A percentile compares a stretch with the other conserved stretches of the same genome.
Evolutionary conservation across 2,113 vertebrate genomes (phyloP).

Genomic region (Dasyurus viverrinus): DNA sequence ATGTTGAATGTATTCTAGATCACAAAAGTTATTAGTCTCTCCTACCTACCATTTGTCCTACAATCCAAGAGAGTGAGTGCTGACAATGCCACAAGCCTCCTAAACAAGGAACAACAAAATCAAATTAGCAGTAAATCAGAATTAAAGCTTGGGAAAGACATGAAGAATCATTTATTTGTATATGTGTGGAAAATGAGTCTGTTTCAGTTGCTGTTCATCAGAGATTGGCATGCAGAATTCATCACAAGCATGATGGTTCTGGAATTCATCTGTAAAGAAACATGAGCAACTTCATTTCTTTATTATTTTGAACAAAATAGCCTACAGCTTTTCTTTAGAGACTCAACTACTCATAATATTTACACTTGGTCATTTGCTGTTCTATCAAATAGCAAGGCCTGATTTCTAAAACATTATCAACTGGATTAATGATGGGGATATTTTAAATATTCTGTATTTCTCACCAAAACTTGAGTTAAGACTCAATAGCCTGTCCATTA

Average conservation of each 20-base stretch:
- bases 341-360: not conserved
- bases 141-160: slow-evolving; percentile 42
- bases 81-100: not conserved
- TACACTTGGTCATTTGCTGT: not conserved
- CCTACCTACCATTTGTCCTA: slow-evolving; percentile 58
- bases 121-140: not conserved
- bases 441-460: not conserved
- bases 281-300: not conserved
- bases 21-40: slow-evolving; percentile 59
- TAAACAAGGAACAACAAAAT: slow-evolving; percentile 52
- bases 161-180: slow-evolving; percentile 16
- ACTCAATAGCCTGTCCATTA: not conserved
- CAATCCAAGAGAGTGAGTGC: slow-evolving; percentile 56
- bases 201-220: slow-evolving; percentile 26
- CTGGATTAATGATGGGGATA: slow-evolving; percentile 21
- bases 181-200: slow-evolving; percentile 9
- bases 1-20: slow-evolving; percentile 66
- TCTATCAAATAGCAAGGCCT: slow-evolving; percentile 8
- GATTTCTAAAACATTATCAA: slow-evolving; percentile 7
- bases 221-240: not conserved
- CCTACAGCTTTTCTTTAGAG: not conserved
- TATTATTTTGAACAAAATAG: not conserved
- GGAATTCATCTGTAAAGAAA: slow-evolving; percentile 4
- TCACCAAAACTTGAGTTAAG: not conserved
- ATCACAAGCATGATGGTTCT: not conserved